Evolutionary conservation across 2,888 invertebrate species (phyloP), one percentile per base, ranked within the genome.

Genomic region (Macropis europaea): DNA sequence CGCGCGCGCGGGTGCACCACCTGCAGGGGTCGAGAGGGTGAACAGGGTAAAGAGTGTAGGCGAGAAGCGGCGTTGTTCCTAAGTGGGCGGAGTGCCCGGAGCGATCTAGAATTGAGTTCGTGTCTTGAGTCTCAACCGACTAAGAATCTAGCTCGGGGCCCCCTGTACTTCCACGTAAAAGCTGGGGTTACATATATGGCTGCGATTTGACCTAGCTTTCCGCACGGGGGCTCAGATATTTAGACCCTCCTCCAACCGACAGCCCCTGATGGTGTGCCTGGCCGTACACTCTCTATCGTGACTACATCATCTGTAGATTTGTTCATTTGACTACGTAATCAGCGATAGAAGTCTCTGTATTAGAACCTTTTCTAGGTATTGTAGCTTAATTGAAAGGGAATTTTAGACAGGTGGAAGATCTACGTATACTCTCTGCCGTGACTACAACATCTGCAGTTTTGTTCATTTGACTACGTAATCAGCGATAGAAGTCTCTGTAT

Each of bases 51-150:
- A 60, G 57, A 36, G 56, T 28, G 47, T 38, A 36, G 66, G 56
- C 22, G 72, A 48, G 54, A 57, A 76, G 26, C 50, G 62, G 71
- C 76, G 82, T 81, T 77, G 80, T 82, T 79, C 73, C 76, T 73
- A 64, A 82, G 79, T 79, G 77, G 79, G 82, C 76, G 78, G 83
- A 82, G 79, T 82, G 83, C 86, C 84, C 53, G 79, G 73, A 82
- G 87, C 86, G 83, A 85, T 84, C 74, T 74, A 80, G 84, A 88
- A 88, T 89, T 86, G 88, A 88, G 86, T 87, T 88, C 87, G 87
- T 88, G 86, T 86, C 81, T 82, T 81, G 87, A 83, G 85, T 88
- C 83, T 82, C 81, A 86, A 85, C 81, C 83, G 75, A 82, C 79
- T 78, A 75, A 84, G 85, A 85, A 85, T 82, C 75, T 68, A 78